Evolutionary conservation across 2,888 invertebrate species (phyloP), one percentile per base, ranked within the genome.

Genomic region (Drosophila birchii): DNA sequence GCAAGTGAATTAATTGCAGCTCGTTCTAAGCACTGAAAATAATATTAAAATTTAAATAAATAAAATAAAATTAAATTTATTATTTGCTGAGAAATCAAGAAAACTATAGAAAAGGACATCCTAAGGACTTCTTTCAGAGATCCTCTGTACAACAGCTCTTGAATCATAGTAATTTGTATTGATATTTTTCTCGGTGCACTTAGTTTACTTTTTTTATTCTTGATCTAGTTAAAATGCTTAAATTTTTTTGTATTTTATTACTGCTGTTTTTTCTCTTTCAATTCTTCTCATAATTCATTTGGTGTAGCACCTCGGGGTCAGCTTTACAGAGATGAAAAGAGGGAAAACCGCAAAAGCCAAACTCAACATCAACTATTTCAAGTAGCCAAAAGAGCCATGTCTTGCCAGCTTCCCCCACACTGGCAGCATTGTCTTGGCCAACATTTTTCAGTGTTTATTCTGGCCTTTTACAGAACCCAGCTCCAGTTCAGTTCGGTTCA

Each of bases 391-490:
- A 56, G 76, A 41, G 63, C 76, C 44, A n/a, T 34, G 64, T 53
- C 39, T 45, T 60, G 23, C 18, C 49, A 57, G 23, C 47, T 36
- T 41, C 45, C 45, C 61, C 59, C 59, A 51, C 62, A 53, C 81
- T 67, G 73, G 57, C 81, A 67, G 76, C 84, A 78, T 78, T 78
- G 81, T 71, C 61, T 74, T 51, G 51, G 69, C 49, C 51, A 26
- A 45, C 58, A 57, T 57, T 60, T 64, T 75, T 74, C 38, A 59
- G 75, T 57, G 70, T 69, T 55, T 67, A 82, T 85, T 82, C 83
- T 82, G 82, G 87, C 81, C 82, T 87, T 81, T 82, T 87, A 79
- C 66, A 82, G 83, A 82, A 86, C 85, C 63, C 66, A 54, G 70
- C 74, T 75, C 62, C 47, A 47, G 68, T 38, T 66, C 38, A 38